Evolutionary conservation across 2,888 invertebrate species (phyloP).

Genomic region (Zaprionus obscuricornis): DNA sequence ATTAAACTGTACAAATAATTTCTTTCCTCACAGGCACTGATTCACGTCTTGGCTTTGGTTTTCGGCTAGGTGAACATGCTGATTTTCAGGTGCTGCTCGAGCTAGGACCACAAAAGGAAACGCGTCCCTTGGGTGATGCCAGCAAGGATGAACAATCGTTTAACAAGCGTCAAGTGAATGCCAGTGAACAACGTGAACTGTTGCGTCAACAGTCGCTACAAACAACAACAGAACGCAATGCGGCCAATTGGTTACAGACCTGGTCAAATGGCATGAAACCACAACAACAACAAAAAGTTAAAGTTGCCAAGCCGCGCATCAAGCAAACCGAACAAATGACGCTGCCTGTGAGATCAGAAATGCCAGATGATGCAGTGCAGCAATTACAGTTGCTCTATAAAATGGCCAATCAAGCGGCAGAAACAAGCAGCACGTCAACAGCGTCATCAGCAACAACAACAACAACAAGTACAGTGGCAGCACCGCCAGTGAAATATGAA

Average conservation of each 20-base stretch:
- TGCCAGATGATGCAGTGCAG: constrained; percentile 82
- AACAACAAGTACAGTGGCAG: constrained; percentile 12
- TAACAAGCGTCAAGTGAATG: constrained; percentile 80
- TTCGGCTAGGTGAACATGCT: constrained; percentile 91
- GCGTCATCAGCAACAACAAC: constrained; percentile 22
- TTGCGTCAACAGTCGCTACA: constrained; percentile 83
- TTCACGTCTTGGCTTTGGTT: constrained; percentile 91
- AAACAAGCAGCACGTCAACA: too few species aligned
- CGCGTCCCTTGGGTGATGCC: constrained; percentile 86
- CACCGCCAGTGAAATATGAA: constrained; percentile 29
- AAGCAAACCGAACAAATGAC: constrained; percentile 12
- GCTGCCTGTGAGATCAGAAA: constrained; percentile 67
- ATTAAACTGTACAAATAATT: not conserved
- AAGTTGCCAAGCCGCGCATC: constrained; percentile 10
- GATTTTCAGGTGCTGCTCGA: constrained; percentile 91
- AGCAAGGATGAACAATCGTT: constrained; percentile 67
- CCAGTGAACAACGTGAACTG: constrained; percentile 60
- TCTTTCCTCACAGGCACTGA: constrained; percentile 87
- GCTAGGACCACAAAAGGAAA: constrained; percentile 91
- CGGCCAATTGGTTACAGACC: constrained; percentile 84
- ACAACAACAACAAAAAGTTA: too few species aligned
- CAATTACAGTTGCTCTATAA: constrained; percentile 82
- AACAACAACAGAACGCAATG: constrained; percentile 65
- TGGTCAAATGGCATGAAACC: constrained; percentile 86
- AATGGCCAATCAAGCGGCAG: constrained; percentile 69